Base-by-base conservation (phyloP, 2,113 vertebrate species). In the Dasyprocta punctata region DNA sequence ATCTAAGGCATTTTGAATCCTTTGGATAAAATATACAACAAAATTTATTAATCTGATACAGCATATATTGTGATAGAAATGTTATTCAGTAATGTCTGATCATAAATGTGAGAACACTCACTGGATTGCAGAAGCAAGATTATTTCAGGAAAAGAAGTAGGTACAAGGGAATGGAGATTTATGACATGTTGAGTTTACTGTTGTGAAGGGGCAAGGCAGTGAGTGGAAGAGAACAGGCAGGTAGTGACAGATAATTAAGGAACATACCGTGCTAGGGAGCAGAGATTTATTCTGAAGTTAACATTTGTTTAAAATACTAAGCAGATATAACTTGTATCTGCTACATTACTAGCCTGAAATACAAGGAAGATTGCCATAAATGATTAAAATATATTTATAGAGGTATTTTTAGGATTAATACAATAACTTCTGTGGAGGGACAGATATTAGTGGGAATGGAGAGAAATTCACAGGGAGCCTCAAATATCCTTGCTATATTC, bases 221-320 rank as follows among this genome's bases (percentile, higher is more conserved):
- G 26, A 91, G 41, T 13, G 17, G 22, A 14, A 12, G 20, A 36
- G n/a, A n/a, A 87, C 86, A 52, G 17, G 71, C 61, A 81, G n/a
- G 9, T 38, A 47, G 86, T 12, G 52, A 71, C n/a, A 63, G 56
- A 28, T 38, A 69, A 69, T 63, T 84, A 80, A 54, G 30, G 71
- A 71, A 36, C 0, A 3, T 49, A 28, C 1, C 2, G 16, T 69
- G 44, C 36, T 69, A 52, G 38, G 12, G 26, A 77, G 11, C 69
- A 47, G 6, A 10, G 19, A 49, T 92, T 94, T 69, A 61, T 61
- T 80, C 83, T 92, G 41, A 65, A 80, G 14, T 63, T 56, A 14
- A 60, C 26, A 95, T 30, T 92, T 84, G 47, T 10, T 6, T 91
- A 38, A 83, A 89, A 41, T 80, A 86, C 52, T 95, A 89, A 95